phyloP scores from a whole-genome alignment of 2,113 vertebrate genomes.

The Zeus faber region DNA sequence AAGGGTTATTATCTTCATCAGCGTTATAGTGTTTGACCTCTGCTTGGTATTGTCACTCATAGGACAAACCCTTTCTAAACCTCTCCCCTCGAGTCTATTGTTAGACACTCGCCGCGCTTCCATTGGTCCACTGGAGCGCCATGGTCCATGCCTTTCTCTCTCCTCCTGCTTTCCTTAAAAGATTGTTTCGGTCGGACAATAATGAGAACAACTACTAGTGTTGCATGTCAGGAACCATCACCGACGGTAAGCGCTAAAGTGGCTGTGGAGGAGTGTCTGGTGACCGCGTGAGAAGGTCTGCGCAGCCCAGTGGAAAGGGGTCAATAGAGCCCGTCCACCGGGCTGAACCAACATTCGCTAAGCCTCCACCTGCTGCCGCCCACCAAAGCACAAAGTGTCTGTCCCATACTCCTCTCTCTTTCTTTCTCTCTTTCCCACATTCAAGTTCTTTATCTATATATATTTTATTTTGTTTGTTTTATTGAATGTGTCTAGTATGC shows the following conservation, averaged over 20 bases:
- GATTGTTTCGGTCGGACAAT: slow-evolving; percentile 53
- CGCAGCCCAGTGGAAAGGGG: slow-evolving; percentile 16
- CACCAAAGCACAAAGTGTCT: slow-evolving; percentile 8
- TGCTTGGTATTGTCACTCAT: too few relatives aligned
- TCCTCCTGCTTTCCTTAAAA: slow-evolving; percentile 21
- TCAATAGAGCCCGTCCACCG: slow-evolving; percentile 36
- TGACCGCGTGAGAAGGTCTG: slow-evolving; percentile 37
- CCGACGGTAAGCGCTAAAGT: slow-evolving; percentile 53
- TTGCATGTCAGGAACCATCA: slow-evolving; percentile 44
- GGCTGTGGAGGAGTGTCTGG: slow-evolving; percentile 36
- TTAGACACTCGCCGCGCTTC: slow-evolving; percentile 20
- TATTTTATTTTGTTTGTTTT: too few relatives aligned
- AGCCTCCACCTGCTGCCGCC: slow-evolving; percentile 40
- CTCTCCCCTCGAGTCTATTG: too few relatives aligned
- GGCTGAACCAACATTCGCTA: slow-evolving; percentile 44
- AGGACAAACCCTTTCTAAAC: too few relatives aligned
- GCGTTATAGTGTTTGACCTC: too few relatives aligned
- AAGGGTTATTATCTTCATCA: too few relatives aligned
- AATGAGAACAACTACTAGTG: slow-evolving; percentile 66
- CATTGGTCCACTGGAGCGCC: slow-evolving; percentile 24
- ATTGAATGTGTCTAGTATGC: too few relatives aligned
- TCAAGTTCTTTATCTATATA: too few relatives aligned
- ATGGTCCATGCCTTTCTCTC: slow-evolving; percentile 25
- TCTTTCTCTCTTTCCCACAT: too few relatives aligned
- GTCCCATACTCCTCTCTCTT: slow-evolving; percentile 19